Evolutionary conservation across 35 echinoderm and acorn worm genomes (phyloP).

Genomic region (Amphiura filiformis): DNA sequence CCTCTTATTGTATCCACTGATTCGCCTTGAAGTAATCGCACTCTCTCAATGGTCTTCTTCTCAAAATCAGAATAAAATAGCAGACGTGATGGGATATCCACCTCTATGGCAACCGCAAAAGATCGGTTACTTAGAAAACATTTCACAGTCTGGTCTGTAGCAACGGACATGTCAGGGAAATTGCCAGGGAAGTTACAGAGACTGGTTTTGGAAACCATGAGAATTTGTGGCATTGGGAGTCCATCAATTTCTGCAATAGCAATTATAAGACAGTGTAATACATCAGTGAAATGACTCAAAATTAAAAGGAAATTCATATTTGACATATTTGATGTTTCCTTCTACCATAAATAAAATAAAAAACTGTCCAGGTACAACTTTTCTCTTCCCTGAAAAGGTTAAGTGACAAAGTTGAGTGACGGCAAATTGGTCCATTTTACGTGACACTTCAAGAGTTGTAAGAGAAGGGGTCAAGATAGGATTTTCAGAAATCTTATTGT

Average conservation of each 20-base stretch:
- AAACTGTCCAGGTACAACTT: too few relatives aligned
- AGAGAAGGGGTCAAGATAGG: too few relatives aligned
- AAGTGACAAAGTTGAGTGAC: too few relatives aligned
- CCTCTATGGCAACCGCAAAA: constrained; percentile 32
- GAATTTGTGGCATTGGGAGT: constrained; percentile 54
- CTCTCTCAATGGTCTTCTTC: constrained; percentile 46
- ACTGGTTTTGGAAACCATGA: constrained; percentile 36
- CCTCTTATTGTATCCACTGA: constrained; percentile 28
- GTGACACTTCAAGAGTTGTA: too few relatives aligned
- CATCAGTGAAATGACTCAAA: neutral
- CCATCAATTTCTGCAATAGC: neutral
- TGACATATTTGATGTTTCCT: neutral
- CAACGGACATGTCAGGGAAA: constrained; percentile 16
- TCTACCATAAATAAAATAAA: neutral
- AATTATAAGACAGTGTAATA: too few relatives aligned
- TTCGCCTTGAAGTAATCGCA: constrained; percentile 9
- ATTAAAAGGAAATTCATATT: neutral
- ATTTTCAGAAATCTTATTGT: too few relatives aligned
- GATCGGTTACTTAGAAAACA: constrained; percentile 30
- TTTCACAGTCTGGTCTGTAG: neutral
- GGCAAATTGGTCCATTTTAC: too few relatives aligned
- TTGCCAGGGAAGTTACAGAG: constrained; percentile 32
- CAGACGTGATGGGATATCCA: constrained; percentile 14
- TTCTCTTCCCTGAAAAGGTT: too few relatives aligned
- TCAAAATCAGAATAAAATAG: constrained; percentile 58